phyloP scores from a whole-genome alignment of 2,888 invertebrate genomes.

The Escarpia spicata region DNA sequence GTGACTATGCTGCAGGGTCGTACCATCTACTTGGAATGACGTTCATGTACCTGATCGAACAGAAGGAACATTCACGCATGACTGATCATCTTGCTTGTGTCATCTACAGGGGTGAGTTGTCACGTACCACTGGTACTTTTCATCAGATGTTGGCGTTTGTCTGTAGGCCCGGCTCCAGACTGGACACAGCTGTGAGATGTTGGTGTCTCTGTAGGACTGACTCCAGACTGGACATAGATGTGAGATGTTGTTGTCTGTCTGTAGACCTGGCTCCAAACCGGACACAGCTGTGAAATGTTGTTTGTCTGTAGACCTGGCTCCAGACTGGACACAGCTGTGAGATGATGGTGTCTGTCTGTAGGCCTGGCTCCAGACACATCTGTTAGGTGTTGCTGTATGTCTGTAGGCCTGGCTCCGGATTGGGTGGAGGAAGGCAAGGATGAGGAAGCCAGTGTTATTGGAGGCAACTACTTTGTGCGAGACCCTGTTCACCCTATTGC shows the following conservation, averaged over 20 bases:
- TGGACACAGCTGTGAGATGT: too few species aligned
- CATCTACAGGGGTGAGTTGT: conserved; percentile 16
- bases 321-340: neutral
- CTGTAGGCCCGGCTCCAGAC: too few species aligned
- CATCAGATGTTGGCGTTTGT: neutral
- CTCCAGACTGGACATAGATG: neutral
- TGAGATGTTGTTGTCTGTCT: neutral
- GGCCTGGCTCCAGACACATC: neutral
- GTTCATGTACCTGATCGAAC: conserved; percentile 6
- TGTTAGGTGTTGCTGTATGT: neutral
- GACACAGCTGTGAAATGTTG: neutral
- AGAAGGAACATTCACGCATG: neutral
- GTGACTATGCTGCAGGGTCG: neutral
- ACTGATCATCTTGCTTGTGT: neutral
- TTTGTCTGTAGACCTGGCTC: neutral
- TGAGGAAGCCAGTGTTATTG: neutral
- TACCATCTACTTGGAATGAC: neutral
- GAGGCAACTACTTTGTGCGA: neutral
- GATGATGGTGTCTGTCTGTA: neutral
- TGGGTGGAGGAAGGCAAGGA: neutral
- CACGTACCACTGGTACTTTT: neutral
- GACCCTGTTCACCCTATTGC: neutral
- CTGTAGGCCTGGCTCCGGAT: neutral
- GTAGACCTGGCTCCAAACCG: neutral
- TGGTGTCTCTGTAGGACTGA: neutral